A percentile compares a stretch with the other conserved stretches of the same genome.
These are phyloP conservation scores for Peromyscus maniculatus DNA, from an alignment of 2,113 vertebrate species.

Conservation along the genomic window DNA sequence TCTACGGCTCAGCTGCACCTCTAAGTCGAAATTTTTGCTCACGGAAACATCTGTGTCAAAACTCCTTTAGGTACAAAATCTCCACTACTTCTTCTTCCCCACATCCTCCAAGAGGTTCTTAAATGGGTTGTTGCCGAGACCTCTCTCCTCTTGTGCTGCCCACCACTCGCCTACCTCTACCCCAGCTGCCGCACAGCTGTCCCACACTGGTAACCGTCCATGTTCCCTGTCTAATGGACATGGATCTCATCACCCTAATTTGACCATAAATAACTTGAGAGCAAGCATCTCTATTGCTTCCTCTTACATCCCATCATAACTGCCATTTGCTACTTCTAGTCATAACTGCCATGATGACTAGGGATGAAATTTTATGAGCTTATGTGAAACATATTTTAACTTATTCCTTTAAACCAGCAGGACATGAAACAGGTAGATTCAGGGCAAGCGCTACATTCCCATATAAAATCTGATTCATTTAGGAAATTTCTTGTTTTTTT, in stretches of 20 bases:
- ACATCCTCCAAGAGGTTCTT: slow-evolving; percentile 26
- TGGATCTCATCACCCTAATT: slow-evolving; percentile 8
- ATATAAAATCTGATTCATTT: slow-evolving; percentile 31
- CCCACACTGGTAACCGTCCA: not conserved
- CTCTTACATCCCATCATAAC: not conserved
- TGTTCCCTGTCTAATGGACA: slow-evolving; percentile 29
- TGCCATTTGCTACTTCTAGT: slow-evolving; percentile 33
- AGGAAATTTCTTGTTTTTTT: slow-evolving; percentile 41
- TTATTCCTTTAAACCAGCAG: slow-evolving; percentile 32
- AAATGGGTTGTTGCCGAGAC: not conserved
- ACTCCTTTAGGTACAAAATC: slow-evolving; percentile 31
- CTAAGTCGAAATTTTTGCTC: not conserved
- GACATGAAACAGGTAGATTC: not conserved
- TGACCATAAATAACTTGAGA: slow-evolving; percentile 43
- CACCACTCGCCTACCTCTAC: not conserved
- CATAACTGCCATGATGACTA: not conserved
- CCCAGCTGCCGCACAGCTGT: not conserved
- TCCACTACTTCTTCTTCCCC: not conserved
- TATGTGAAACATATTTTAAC: slow-evolving; percentile 17
- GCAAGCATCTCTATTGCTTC: not conserved
- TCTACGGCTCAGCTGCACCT: not conserved
- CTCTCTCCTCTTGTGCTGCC: not conserved
- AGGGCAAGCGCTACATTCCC: not conserved
- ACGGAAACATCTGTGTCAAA: not conserved
- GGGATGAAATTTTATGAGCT: slow-evolving; percentile 19